phyloP scores from a whole-genome alignment of 1,140 invertebrate genomes.

The Aricia agestis region DNA sequence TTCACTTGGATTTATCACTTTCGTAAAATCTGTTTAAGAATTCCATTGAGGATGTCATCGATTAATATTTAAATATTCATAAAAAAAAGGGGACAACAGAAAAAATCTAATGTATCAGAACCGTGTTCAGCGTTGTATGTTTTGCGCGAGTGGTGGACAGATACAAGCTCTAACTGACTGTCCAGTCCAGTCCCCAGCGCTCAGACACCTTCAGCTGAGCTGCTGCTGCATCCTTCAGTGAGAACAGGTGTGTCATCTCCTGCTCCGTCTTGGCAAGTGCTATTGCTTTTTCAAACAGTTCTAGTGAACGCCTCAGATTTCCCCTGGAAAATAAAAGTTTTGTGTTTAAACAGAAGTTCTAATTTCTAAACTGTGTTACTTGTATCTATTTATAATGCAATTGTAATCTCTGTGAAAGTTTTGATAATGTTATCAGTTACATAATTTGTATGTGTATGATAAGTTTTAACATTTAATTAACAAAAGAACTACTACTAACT shows the following conservation, averaged over 20 bases:
- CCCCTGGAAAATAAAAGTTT: conserved; percentile 80
- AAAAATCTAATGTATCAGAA: conserved; percentile 27
- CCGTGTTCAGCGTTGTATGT: conserved; percentile 37
- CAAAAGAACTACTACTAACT: background rate
- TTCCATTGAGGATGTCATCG: background rate
- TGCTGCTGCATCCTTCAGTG: conserved; percentile 89
- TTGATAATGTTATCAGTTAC: background rate
- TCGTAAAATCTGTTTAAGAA: background rate
- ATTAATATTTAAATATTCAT: background rate
- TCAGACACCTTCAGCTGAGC: conserved; percentile 89
- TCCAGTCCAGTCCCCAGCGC: conserved; percentile 82
- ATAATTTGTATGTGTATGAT: background rate
- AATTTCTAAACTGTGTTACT: background rate
- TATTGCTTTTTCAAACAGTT: conserved; percentile 93
- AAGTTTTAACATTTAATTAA: background rate
- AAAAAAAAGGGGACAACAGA: background rate
- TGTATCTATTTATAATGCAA: background rate
- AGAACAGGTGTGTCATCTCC: conserved; percentile 92
- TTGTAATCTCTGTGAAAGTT: background rate
- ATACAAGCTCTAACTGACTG: conserved; percentile 58
- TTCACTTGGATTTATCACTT: background rate
- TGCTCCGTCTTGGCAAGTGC: conserved; percentile 87
- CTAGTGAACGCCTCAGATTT: conserved; percentile 88
- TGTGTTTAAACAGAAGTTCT: background rate
- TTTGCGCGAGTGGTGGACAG: conserved; percentile 31